Evolutionary conservation across 2,888 invertebrate species (phyloP).

Genomic region (Drosophila colorata): DNA sequence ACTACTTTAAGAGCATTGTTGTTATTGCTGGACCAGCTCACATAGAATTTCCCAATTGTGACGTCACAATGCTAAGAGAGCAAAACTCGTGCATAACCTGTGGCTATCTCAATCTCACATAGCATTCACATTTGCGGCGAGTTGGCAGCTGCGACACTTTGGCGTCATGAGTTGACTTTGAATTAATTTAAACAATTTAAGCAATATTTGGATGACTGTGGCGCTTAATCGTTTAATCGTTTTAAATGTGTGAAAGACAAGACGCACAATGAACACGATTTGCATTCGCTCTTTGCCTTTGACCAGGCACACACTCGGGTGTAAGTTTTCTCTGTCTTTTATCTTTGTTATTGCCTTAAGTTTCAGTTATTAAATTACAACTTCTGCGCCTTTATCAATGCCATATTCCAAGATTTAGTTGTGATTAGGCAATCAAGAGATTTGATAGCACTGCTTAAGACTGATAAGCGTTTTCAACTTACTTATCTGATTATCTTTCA

Average conservation of each 20-base stretch:
- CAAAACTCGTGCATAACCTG: not conserved
- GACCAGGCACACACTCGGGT: conserved; percentile 10
- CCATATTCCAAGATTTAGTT: conserved; percentile 12
- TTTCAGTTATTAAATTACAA: conserved; percentile 7
- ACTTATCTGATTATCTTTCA: conserved; percentile 27
- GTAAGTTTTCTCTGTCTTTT: conserved; percentile 30
- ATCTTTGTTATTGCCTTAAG: conserved; percentile 8
- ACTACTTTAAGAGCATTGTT: too few relatives aligned
- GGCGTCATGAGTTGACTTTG: conserved; percentile 31
- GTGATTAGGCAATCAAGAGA: conserved; percentile 16
- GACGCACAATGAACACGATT: conserved; percentile 19
- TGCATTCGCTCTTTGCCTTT: conserved; percentile 14
- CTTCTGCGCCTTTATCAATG: not conserved
- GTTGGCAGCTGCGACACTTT: conserved; percentile 24
- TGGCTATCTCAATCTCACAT: not conserved
- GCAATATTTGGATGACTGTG: conserved; percentile 42
- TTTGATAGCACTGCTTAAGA: conserved; percentile 29
- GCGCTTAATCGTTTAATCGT: conserved; percentile 32
- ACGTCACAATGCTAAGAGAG: not conserved
- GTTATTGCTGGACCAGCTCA: too few relatives aligned
- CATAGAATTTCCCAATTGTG: not conserved
- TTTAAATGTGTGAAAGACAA: conserved; percentile 18
- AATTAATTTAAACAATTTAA: conserved; percentile 69
- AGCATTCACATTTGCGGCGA: not conserved
- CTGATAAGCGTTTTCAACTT: conserved; percentile 45